Evolutionary conservation across 2,888 invertebrate species (phyloP), one percentile per base, ranked within the genome.

Genomic region (Dione vanillae): DNA sequence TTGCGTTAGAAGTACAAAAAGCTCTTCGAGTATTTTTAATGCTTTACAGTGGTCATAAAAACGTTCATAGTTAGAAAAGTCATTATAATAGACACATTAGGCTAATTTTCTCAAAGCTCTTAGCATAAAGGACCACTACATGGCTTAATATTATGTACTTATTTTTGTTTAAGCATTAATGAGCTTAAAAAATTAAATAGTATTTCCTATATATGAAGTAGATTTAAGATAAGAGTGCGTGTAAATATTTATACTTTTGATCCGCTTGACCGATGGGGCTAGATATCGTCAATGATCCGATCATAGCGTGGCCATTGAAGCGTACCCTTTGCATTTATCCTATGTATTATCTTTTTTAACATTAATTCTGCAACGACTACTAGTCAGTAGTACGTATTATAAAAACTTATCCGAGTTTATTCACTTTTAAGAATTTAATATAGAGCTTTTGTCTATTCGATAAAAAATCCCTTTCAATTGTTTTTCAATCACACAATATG

Each of bases 1-100:
- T 85, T 82, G 82, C 79, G 79, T 82, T 83, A 83, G 80, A 80
- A 80, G 81, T 76, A 80, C 79, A 83, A 84, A 85, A 86, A 84
- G 80, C 77, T 76, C 76, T 74, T 73, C 78, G 73, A 76, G 72
- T 73, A 73, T 69, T 67, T 65, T 58, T 73, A 66, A 71, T 68
- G 54, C 56, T 66, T 65, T 66, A 65, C 68, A 73, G 65, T 65
- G 68, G 56, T 35, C 68, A 68, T 70, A 65, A 73, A 70, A 71
- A 64, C 54, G 56, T 49, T 68, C 64, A 68, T 45, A 11, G 61
- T n/a, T 45, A 45, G 16, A 61, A 61, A 61, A 45, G 45, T 45
- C 11, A 61, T 45, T 45, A 61, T 61, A 35, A 10, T 61, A 61
- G 10, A 27, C 45, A 35, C 61, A 16, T 61, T 45, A 61, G 16